Conservation (phyloP, 2,113 vertebrate genomes). For the Orthonyx spaldingii region DNA sequence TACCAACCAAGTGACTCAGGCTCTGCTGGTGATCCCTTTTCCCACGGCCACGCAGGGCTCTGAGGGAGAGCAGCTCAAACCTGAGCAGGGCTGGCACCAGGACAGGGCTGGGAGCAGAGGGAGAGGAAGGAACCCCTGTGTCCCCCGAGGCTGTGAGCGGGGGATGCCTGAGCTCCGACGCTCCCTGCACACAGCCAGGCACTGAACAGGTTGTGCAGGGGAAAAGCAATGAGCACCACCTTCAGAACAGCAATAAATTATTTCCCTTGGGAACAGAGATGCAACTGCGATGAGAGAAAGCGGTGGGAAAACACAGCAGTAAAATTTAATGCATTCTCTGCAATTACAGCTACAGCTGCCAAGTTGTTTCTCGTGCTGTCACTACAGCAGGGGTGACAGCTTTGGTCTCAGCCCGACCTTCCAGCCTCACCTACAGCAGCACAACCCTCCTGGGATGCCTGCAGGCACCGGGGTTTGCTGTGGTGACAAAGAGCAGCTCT, state of each 20-base stretch:
- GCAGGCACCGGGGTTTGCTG: background rate
- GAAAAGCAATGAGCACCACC: conserved; percentile 2
- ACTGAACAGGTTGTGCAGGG: background rate
- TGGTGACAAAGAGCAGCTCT: background rate
- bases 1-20: no score
- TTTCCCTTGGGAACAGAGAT: background rate
- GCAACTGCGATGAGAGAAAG: background rate
- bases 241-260: conserved; percentile 7
- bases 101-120: background rate
- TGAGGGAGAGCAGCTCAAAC: background rate
- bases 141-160: accelerated
- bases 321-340: background rate
- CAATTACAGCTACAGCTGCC: conserved; percentile 5
- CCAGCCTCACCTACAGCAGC: background rate
- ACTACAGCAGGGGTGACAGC: background rate
- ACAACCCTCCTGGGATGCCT: accelerated
- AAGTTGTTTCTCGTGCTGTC: background rate
- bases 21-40: background rate
- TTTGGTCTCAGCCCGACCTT: background rate
- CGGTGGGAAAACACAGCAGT: background rate
- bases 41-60: accelerated
- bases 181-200: background rate
- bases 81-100: background rate
- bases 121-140: accelerated
- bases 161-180: background rate